A percentile compares a stretch with the other conserved stretches of the same genome.
These are phyloP conservation scores for Hydrotaea diabolus DNA, from an alignment of 2,888 invertebrate genomes.

Conservation along the genomic window DNA sequence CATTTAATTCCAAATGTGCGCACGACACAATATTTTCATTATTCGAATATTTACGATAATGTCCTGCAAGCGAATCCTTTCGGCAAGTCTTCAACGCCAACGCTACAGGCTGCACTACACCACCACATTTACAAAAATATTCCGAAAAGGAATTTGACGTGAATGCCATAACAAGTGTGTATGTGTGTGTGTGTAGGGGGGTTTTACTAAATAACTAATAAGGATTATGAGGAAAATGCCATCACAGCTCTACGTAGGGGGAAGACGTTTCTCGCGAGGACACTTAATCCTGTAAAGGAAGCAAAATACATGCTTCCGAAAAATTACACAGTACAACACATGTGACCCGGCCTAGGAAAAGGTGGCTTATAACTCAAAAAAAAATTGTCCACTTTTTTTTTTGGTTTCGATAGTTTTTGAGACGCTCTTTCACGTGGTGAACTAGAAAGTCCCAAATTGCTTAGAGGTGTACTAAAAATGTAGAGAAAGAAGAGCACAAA, in stretches of 20 bases:
- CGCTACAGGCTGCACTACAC: no score
- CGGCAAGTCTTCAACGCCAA: neutral
- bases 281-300: neutral
- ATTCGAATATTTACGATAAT: neutral
- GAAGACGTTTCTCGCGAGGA: no score
- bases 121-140: neutral
- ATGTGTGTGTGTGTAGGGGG: no score
- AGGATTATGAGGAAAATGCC: neutral
- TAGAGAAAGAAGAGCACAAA: no score
- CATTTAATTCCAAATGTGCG: neutral
- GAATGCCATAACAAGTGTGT: neutral
- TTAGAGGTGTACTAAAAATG: no score
- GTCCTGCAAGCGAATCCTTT: neutral
- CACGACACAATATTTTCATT: neutral
- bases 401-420: no score
- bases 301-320: neutral
- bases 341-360: no score
- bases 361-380: no score
- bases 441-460: no score
- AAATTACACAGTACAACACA: no score
- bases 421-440: no score
- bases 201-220: constrained; percentile 7
- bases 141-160: neutral
- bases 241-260: neutral
- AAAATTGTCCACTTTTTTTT: no score